Evolutionary conservation across 1,140 invertebrate species (phyloP).

Genomic region (Lanistes nyassanus): DNA sequence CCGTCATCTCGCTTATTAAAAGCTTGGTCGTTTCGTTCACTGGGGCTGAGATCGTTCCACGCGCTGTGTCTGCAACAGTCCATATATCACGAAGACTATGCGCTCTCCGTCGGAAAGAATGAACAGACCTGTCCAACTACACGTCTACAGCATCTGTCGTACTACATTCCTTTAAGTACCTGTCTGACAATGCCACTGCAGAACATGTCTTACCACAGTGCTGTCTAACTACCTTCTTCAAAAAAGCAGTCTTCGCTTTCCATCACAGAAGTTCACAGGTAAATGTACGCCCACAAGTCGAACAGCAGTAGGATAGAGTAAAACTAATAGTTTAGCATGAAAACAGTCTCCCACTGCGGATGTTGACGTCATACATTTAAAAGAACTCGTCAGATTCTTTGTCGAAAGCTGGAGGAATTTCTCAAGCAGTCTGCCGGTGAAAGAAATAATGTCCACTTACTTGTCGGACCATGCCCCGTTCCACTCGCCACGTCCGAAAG

Average conservation of each 20-base stretch:
- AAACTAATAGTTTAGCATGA: background rate
- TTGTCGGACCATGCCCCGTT: conserved; percentile 71
- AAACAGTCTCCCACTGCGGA: background rate
- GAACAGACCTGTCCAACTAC: too few relatives aligned
- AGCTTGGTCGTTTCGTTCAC: conserved; percentile 5
- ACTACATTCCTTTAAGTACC: too few relatives aligned
- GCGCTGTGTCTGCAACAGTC: conserved; percentile 7
- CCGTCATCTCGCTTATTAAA: conserved; percentile 11
- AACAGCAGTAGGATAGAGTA: too few relatives aligned
- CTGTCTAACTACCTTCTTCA: too few relatives aligned
- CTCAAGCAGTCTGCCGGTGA: background rate
- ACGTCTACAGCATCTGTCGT: too few relatives aligned
- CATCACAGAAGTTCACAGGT: too few relatives aligned
- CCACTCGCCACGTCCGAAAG: conserved; percentile 74
- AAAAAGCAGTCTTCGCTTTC: too few relatives aligned
- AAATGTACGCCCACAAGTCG: too few relatives aligned
- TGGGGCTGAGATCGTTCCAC: conserved; percentile 1
- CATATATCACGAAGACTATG: background rate
- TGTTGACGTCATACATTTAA: background rate
- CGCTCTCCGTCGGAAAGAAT: too few relatives aligned
- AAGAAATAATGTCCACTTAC: conserved; percentile 47
- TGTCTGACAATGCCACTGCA: too few relatives aligned
- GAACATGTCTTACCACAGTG: too few relatives aligned
- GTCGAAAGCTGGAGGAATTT: background rate
- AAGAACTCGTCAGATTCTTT: background rate